Evolutionary conservation across 2,888 invertebrate species (phyloP).

Genomic region (Leucoma salicis): DNA sequence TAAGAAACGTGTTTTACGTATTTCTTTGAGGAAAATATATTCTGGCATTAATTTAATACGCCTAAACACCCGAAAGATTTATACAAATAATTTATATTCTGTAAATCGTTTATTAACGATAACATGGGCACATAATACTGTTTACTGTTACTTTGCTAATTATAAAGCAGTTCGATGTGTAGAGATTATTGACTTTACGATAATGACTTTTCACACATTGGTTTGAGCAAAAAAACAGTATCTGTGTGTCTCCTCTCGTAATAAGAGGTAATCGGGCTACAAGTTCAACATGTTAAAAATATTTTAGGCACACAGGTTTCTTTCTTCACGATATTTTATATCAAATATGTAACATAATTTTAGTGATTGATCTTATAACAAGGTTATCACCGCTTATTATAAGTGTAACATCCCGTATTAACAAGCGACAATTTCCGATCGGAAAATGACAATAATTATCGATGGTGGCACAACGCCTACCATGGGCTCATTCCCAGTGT

Average conservation of each 20-base stretch:
- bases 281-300: too few relatives aligned
- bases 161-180: conserved; percentile 23
- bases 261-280: too few relatives aligned
- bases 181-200: too few relatives aligned
- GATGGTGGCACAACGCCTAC: conserved; percentile 40
- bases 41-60: conserved; percentile 8
- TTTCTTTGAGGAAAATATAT: conserved; percentile 3
- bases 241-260: too few relatives aligned
- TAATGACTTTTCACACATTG: too few relatives aligned
- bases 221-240: too few relatives aligned
- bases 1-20: conserved; percentile 27
- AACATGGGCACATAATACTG: conserved; percentile 14
- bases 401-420: conserved; percentile 20
- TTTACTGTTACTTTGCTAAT: conserved; percentile 22
- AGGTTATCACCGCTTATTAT: too few relatives aligned
- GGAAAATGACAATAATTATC: conserved; percentile 49
- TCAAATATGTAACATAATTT: too few relatives aligned
- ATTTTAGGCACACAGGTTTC: too few relatives aligned
- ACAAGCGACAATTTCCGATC: too few relatives aligned
- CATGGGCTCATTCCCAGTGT: conserved; percentile 35
- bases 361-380: too few relatives aligned
- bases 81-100: conserved; percentile 15
- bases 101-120: conserved; percentile 17
- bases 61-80: conserved; percentile 16
- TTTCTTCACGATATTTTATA: too few relatives aligned